These are phyloP conservation scores for Upupa epops DNA, from an alignment of 2,113 vertebrate genomes.

Conservation along the genomic window DNA sequence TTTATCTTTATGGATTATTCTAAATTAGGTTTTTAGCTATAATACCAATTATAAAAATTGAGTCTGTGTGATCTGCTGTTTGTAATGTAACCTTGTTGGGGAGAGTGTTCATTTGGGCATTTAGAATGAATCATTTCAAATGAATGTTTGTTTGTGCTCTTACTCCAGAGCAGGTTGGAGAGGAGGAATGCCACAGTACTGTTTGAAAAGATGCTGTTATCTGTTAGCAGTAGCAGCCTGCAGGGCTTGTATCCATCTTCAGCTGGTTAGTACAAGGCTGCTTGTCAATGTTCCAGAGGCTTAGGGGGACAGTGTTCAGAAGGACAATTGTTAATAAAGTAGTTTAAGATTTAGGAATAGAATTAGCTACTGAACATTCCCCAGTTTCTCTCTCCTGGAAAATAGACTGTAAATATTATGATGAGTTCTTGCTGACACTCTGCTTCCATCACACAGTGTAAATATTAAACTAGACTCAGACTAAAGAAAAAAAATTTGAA, in stretches of 20 bases:
- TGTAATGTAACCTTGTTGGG: not conserved
- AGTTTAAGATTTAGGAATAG: not conserved
- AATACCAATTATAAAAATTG: not conserved
- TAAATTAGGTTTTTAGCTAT: not conserved
- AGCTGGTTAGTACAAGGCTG: not conserved
- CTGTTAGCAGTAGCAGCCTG: not conserved
- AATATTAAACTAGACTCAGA: constrained; percentile 33
- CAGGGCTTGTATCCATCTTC: not conserved
- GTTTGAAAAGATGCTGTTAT: not conserved
- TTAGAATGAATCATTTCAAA: not conserved
- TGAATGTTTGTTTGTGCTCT: not conserved
- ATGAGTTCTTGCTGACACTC: not conserved
- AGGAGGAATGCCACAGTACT: not conserved
- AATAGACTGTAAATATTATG: constrained; percentile 36
- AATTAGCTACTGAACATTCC: not conserved
- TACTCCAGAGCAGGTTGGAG: not conserved
- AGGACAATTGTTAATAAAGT: not conserved
- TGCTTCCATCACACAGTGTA: constrained; percentile 1
- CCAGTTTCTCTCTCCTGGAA: not conserved
- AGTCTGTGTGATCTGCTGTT: not conserved
- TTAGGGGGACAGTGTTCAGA: not conserved
- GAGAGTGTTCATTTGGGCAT: too few relatives aligned
- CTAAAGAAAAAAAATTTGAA: constrained; percentile 13
- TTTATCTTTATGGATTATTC: not conserved
- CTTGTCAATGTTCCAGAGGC: not conserved